Evolutionary conservation across 2,797 vertebrate genomes (phyloP).

Genomic region (Chelon labrosus): DNA sequence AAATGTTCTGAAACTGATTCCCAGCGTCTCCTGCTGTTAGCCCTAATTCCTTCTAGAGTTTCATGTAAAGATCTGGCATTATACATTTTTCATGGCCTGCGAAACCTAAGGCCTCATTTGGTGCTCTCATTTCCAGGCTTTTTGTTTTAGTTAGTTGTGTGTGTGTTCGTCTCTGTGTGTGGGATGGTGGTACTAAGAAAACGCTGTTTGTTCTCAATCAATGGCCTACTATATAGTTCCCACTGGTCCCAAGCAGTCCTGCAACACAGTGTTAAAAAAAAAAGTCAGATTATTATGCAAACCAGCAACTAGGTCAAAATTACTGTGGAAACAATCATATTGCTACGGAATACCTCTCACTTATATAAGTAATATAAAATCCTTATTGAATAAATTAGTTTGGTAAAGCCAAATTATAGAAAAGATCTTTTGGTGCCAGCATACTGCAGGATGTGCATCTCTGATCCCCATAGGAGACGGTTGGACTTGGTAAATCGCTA

Average conservation of each 20-base stretch:
- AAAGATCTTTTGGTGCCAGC: constrained; percentile 3
- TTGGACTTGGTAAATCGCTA: constrained; percentile 45
- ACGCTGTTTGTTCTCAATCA: constrained; percentile 64
- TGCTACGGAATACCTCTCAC: background rate
- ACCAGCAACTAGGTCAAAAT: background rate
- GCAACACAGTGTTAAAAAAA: constrained; percentile 25
- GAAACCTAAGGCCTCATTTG: constrained; percentile 76
- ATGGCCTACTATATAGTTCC: constrained; percentile 65
- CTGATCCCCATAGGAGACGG: constrained; percentile 42
- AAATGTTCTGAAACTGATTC: constrained; percentile 72
- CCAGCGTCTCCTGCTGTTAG: constrained; percentile 68
- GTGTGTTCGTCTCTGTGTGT: constrained; percentile 34
- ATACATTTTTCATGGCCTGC: constrained; percentile 81
- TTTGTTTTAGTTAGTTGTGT: constrained; percentile 65
- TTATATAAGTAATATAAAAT: no score
- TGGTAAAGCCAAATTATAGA: background rate
- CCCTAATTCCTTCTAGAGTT: constrained; percentile 79
- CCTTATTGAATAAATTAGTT: background rate
- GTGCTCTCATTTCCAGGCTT: constrained; percentile 75
- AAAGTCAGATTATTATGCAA: constrained; percentile 19
- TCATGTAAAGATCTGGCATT: constrained; percentile 81
- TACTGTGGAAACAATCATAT: background rate
- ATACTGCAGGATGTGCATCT: constrained; percentile 9
- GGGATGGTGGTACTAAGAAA: constrained; percentile 48
- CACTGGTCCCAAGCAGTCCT: constrained; percentile 35